A percentile compares a stretch with the other conserved stretches of the same genome.
Evolutionary conservation across 2,113 vertebrate species (phyloP).

Genomic region (Leptobrachium leishanense): DNA sequence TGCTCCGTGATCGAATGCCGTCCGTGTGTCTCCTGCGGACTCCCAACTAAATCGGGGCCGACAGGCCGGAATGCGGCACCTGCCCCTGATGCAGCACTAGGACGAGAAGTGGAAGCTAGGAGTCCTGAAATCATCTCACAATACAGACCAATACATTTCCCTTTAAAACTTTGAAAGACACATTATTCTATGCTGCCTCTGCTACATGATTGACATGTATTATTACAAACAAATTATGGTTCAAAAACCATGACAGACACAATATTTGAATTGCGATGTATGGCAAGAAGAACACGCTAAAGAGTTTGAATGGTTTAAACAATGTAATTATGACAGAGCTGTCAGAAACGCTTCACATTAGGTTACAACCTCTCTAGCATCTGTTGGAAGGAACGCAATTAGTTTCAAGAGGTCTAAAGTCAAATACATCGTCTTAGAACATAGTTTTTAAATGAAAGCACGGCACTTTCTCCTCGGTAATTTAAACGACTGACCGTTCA

Average conservation of each 20-base stretch:
- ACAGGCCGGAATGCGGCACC: no score
- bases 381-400: conserved; percentile 68
- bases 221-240: conserved; percentile 14
- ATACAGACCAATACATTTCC: no score
- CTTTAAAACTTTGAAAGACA: no score
- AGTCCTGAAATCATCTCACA: no score
- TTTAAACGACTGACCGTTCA: conserved; percentile 86
- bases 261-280: conserved; percentile 24
- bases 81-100: no score
- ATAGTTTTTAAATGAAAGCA: conserved; percentile 62
- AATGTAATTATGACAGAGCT: conserved; percentile 51
- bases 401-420: conserved; percentile 71
- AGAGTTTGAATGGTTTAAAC: conserved; percentile 55
- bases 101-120: no score
- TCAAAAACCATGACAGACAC: neutral
- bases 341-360: conserved; percentile 60
- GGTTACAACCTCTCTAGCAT: conserved; percentile 65
- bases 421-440: conserved; percentile 69
- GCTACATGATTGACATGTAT: neutral
- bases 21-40: no score
- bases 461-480: conserved; percentile 71
- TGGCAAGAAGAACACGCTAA: conserved; percentile 22
- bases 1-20: neutral
- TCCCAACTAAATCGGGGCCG: no score
- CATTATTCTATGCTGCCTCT: no score